Evolutionary conservation across 2,888 invertebrate genomes (phyloP).

Genomic region (Xestia ashworthii): DNA sequence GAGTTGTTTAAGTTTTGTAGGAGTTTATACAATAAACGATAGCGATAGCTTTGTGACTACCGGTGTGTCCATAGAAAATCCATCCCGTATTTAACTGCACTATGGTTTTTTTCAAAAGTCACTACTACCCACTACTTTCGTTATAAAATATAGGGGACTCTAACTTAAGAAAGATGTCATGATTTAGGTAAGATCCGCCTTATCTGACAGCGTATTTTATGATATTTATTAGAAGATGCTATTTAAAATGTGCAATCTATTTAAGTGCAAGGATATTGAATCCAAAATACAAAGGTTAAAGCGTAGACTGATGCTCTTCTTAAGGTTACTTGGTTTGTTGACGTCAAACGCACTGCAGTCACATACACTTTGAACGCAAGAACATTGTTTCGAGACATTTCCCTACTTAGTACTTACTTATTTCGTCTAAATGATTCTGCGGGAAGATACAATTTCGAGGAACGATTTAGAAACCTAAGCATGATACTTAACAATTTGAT

Average conservation of each 20-base stretch:
- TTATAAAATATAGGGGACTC: not conserved
- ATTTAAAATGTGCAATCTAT: not conserved
- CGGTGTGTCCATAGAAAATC: not conserved
- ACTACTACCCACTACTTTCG: not conserved
- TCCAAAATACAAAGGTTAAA: not conserved
- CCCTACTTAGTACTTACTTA: too few relatives aligned
- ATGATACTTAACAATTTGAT: not conserved
- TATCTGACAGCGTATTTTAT: not conserved
- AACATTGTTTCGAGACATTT: too few relatives aligned
- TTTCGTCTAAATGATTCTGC: too few relatives aligned
- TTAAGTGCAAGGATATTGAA: not conserved
- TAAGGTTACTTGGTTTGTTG: constrained; percentile 14
- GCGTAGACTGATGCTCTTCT: not conserved
- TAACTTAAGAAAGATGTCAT: not conserved
- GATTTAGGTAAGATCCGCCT: not conserved
- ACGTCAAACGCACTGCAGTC: constrained; percentile 13
- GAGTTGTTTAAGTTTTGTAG: not conserved
- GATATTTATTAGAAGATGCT: not conserved
- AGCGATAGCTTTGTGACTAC: not conserved
- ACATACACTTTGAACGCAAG: constrained; percentile 9
- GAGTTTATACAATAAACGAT: not conserved
- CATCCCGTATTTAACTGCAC: not conserved
- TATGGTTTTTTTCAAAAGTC: not conserved
- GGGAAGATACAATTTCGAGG: too few relatives aligned
- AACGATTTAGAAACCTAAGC: not conserved